A percentile compares a stretch with the other conserved stretches of the same genome.
Conservation (phyloP, 2,113 vertebrate species). For the Caracal caracal region DNA sequence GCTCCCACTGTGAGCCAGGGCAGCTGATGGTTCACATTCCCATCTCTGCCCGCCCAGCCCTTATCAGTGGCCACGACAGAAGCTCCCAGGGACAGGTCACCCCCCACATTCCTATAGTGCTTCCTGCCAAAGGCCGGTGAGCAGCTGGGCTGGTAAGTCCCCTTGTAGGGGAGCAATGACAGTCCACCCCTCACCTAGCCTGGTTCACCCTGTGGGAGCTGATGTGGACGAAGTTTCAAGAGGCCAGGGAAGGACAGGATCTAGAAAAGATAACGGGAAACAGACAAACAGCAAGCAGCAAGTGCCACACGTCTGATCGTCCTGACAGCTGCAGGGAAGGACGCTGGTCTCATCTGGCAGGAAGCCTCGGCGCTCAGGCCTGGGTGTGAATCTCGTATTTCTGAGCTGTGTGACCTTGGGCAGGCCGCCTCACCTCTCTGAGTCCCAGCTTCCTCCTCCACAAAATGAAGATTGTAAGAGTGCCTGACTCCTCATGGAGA, state of each 20-base stretch:
- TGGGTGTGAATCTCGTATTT: background rate
- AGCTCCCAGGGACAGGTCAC: accelerated
- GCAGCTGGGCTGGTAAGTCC: accelerated
- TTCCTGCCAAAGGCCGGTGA: background rate
- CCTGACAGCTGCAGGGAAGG: background rate
- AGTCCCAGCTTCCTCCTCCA: background rate
- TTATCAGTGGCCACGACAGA: background rate
- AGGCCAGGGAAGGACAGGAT: background rate
- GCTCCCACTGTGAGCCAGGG: background rate
- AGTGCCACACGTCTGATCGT: accelerated
- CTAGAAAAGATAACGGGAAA: background rate
- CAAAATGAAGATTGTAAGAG: background rate
- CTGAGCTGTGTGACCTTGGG: background rate
- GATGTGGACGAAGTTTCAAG: background rate
- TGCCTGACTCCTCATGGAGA: accelerated
- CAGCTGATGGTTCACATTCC: background rate
- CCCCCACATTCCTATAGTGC: background rate
- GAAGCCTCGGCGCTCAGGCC: background rate
- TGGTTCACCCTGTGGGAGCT: accelerated
- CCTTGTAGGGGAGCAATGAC: accelerated
- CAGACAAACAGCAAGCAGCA: too few relatives aligned
- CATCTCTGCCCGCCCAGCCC: background rate
- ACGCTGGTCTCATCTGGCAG: background rate
- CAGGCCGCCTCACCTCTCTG: background rate
- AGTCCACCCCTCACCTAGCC: accelerated